Evolutionary conservation across 2,113 vertebrate species (phyloP), one percentile per base, ranked within the genome.

Genomic region (Malurus alboscapulatus): DNA sequence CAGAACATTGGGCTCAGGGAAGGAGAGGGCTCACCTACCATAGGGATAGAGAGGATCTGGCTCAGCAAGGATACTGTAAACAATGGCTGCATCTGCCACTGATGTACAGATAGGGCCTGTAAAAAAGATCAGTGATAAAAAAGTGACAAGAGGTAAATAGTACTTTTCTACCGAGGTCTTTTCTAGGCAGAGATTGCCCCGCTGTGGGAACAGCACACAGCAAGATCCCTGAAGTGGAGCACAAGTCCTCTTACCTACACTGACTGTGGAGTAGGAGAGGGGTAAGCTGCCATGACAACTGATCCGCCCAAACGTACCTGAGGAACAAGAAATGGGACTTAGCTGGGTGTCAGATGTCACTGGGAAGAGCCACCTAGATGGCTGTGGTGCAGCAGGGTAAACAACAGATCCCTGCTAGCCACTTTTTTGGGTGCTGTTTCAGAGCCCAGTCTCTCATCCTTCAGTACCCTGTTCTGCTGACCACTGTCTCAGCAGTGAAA

Each of bases 271-370:
- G 75, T 95, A 97, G 19, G 95, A 93, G 36, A 97, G 94, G 3
- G 97, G 95, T 69, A 90, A 87, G 54, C 89, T 29, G 65, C 97
- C 97, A 1, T 89, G 83, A 36, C 8, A 8, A 71, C 97, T 97
- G 93, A 97, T 97, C 40, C 96, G 95, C 59, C 97, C 97, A 93
- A 97, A 97, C 0, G 97, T 97, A 67, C 95, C 97, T 97, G n/a
- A 20, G 67, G 61, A 38, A 68, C 47, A 66, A 71, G 25, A 94
- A 83, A 91, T 1, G 11, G 7, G 32, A 79, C 27, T 81, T 63
- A 90, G 40, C 10, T 15, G 24, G 34, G 1, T 9, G 59, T 1
- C 50, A 77, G 34, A 57, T 91, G 40, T 17, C 1, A 2, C 27
- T 61, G 26, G n/a, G 6, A 65, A 73, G 32, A 47, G 27, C 65